Evolutionary conservation across 2,888 invertebrate genomes (phyloP).

Genomic region (Athrips mouffetella): DNA sequence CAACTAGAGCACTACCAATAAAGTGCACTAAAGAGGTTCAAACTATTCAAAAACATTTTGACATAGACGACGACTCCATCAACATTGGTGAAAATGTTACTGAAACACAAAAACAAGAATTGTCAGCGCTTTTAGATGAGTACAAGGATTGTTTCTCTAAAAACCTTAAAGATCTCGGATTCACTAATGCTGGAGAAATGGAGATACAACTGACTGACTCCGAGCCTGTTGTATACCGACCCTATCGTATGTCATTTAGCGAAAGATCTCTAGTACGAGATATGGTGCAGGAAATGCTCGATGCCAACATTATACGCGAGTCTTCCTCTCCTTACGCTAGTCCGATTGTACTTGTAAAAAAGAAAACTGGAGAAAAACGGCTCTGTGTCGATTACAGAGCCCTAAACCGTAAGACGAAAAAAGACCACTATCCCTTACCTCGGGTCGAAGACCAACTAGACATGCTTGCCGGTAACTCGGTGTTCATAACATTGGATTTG

Average conservation of each 20-base stretch:
- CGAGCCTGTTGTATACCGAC: slow-evolving; percentile 24
- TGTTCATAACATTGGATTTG: slow-evolving; percentile 22
- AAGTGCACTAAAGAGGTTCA: neutral
- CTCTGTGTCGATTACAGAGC: slow-evolving; percentile 28
- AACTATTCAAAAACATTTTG: neutral
- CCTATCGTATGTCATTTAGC: slow-evolving; percentile 23
- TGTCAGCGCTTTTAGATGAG: slow-evolving; percentile 3
- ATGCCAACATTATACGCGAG: slow-evolving; percentile 22
- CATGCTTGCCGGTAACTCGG: slow-evolving; percentile 10
- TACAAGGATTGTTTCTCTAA: slow-evolving; percentile 22
- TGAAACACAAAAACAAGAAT: neutral
- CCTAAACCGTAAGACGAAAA: slow-evolving; percentile 23
- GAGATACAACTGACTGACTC: slow-evolving; percentile 21
- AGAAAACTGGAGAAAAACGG: slow-evolving; percentile 26
- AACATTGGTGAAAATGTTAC: slow-evolving; percentile 10
- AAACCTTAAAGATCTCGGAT: slow-evolving; percentile 21
- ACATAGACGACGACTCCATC: neutral
- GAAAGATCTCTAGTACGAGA: slow-evolving; percentile 20
- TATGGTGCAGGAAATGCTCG: slow-evolving; percentile 26
- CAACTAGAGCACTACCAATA: slow-evolving; percentile 1
- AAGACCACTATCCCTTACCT: slow-evolving; percentile 23
- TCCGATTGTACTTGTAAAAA: slow-evolving; percentile 28
- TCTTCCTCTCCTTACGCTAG: slow-evolving; percentile 29
- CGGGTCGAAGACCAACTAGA: slow-evolving; percentile 11
- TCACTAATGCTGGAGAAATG: slow-evolving; percentile 23